A percentile compares a stretch with the other conserved stretches of the same genome.
These are phyloP conservation scores for Dinocampus coccinellae DNA, from an alignment of 2,888 invertebrate genomes.

Conservation along the genomic window DNA sequence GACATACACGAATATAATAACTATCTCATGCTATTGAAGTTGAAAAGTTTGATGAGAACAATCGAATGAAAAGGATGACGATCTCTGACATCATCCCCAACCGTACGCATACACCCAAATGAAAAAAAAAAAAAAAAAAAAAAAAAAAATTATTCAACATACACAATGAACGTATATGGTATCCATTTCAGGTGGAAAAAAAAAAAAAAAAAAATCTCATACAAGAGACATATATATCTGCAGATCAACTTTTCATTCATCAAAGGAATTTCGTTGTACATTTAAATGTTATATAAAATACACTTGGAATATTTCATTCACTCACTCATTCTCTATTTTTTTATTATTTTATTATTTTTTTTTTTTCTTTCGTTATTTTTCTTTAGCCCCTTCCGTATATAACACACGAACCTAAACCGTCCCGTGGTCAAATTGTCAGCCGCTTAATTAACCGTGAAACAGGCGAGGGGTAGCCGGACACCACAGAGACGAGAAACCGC, in stretches of 20 bases:
- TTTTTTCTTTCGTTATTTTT: not conserved
- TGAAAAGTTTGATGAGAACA: not conserved
- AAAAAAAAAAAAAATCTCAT: slow-evolving; percentile 27
- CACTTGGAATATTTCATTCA: slow-evolving; percentile 12
- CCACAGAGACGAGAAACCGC: slow-evolving; percentile 63
- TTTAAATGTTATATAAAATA: not conserved
- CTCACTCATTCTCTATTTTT: not conserved
- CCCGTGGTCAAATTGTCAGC: slow-evolving; percentile 68
- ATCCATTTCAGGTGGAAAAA: slow-evolving; percentile 25
- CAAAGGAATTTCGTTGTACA: slow-evolving; percentile 12
- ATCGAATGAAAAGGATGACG: slow-evolving; percentile 14
- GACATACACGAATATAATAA: slow-evolving; percentile 27
- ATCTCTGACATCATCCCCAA: slow-evolving; percentile 22
- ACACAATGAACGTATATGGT: slow-evolving; percentile 17
- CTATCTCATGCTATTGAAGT: slow-evolving; percentile 1
- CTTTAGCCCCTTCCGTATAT: slow-evolving; percentile 4
- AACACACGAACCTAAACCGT: slow-evolving; percentile 57
- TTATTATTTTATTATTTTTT: not conserved
- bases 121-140: not conserved
- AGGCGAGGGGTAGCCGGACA: slow-evolving; percentile 67
- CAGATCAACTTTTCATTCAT: slow-evolving; percentile 30
- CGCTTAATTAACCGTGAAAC: slow-evolving; percentile 69
- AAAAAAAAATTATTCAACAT: not conserved
- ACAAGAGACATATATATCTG: slow-evolving; percentile 19
- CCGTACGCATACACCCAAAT: not conserved